Percentiles rank a stretch among this genome's conserved stretches.
Evolutionary conservation across 2,797 vertebrate species (phyloP).

Genomic region (Melanotaenia parkinsoni): DNA sequence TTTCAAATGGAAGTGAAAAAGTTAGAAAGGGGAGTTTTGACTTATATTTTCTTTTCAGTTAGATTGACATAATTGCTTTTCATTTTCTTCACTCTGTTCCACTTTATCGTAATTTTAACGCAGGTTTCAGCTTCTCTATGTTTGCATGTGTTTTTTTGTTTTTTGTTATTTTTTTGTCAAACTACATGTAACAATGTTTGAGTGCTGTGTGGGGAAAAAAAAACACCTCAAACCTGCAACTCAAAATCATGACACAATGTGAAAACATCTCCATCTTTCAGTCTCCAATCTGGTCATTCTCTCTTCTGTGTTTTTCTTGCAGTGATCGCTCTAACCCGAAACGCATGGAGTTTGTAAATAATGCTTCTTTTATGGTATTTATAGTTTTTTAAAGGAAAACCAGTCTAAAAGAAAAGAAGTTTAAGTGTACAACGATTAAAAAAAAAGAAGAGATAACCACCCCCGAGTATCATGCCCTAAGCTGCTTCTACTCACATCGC

Average conservation of each 20-base stretch:
- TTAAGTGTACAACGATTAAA: constrained; percentile 68
- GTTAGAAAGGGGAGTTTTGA: no score
- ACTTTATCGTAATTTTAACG: neutral
- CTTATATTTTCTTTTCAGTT: neutral
- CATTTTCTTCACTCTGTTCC: constrained; percentile 12
- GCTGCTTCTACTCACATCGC: constrained; percentile 90
- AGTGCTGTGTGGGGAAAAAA: constrained; percentile 16
- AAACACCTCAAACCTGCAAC: constrained; percentile 34
- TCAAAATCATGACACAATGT: constrained; percentile 28
- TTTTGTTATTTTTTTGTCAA: constrained; percentile 11
- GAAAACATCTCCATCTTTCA: constrained; percentile 37
- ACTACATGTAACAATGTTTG: constrained; percentile 19
- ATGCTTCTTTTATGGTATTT: constrained; percentile 94
- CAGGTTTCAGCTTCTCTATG: constrained; percentile 36
- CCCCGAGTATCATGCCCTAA: constrained; percentile 82
- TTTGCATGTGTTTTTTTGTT: constrained; percentile 59
- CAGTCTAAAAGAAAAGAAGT: constrained; percentile 81
- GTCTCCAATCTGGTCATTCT: constrained; percentile 52
- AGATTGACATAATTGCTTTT: neutral
- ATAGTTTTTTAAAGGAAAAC: constrained; percentile 88
- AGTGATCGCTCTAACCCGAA: constrained; percentile 97
- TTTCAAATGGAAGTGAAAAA: no score
- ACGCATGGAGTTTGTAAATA: constrained; percentile 99
- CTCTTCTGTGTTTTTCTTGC: constrained; percentile 86
- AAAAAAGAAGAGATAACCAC: constrained; percentile 61